Percentiles rank a stretch among this genome's conserved stretches.
These are phyloP conservation scores for Leptobrachium ailaonicum DNA, from an alignment of 2,113 vertebrate species.

Conservation along the genomic window DNA sequence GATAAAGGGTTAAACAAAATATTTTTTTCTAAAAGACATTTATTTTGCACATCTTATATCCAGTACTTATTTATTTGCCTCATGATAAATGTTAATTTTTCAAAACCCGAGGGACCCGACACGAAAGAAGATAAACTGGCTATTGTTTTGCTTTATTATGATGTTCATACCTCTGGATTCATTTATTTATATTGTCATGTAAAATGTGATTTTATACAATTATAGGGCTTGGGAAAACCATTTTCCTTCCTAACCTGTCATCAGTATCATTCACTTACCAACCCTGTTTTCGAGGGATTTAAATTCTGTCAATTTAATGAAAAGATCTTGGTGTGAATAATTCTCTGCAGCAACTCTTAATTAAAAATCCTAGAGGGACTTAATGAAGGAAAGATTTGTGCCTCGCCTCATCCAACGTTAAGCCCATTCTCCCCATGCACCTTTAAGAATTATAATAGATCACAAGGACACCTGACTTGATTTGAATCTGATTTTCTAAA, in stretches of 20 bases:
- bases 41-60: not conserved
- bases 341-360: not conserved
- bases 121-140: not conserved
- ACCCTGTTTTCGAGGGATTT: slow-evolving; percentile 11
- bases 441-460: not conserved
- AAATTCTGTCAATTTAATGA: not conserved
- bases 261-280: not conserved
- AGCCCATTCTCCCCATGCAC: not conserved
- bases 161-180: not conserved
- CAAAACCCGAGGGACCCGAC: not conserved
- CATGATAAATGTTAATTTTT: not conserved
- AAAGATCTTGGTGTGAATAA: not conserved
- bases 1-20: not conserved
- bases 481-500: slow-evolving; percentile 8
- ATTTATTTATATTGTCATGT: not conserved
- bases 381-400: slow-evolving; percentile 6
- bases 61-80: not conserved
- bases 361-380: not conserved
- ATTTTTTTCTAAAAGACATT: not conserved
- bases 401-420: not conserved
- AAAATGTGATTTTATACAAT: not conserved
- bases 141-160: not conserved
- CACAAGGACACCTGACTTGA: slow-evolving; percentile 8
- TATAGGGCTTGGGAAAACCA: too few relatives aligned
- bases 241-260: not conserved